Evolutionary conservation across 2,888 invertebrate genomes (phyloP).

Genomic region (Eutolmus rufibarbis): DNA sequence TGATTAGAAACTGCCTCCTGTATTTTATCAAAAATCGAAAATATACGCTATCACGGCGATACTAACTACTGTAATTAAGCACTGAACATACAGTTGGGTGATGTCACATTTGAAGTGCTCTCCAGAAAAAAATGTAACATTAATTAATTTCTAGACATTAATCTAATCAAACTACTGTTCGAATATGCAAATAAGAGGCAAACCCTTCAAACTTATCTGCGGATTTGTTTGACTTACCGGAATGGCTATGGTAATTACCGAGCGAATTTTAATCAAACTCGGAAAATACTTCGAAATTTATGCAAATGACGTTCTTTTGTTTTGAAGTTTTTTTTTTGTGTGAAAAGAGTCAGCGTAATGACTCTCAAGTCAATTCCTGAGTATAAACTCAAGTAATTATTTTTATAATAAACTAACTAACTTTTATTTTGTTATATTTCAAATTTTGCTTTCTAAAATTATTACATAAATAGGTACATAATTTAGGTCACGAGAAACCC

Average conservation of each 20-base stretch:
- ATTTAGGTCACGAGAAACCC: too few relatives aligned
- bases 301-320: neutral
- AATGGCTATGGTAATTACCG: neutral
- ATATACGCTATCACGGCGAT: neutral
- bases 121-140: neutral
- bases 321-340: too few relatives aligned
- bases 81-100: neutral
- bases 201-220: neutral
- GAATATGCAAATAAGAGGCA: neutral
- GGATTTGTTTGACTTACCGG: neutral
- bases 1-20: neutral
- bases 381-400: too few relatives aligned
- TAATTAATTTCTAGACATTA: neutral
- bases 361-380: too few relatives aligned
- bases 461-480: too few relatives aligned
- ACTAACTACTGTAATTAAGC: neutral
- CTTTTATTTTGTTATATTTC: too few relatives aligned
- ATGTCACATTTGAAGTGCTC: neutral
- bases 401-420: too few relatives aligned
- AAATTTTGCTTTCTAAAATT: too few relatives aligned
- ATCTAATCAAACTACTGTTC: neutral
- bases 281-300: neutral
- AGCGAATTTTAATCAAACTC: neutral
- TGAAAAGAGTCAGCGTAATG: too few relatives aligned
- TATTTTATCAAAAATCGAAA: neutral